phyloP scores from a whole-genome alignment of 2,888 invertebrate genomes.

The Sesia bembeciformis region DNA sequence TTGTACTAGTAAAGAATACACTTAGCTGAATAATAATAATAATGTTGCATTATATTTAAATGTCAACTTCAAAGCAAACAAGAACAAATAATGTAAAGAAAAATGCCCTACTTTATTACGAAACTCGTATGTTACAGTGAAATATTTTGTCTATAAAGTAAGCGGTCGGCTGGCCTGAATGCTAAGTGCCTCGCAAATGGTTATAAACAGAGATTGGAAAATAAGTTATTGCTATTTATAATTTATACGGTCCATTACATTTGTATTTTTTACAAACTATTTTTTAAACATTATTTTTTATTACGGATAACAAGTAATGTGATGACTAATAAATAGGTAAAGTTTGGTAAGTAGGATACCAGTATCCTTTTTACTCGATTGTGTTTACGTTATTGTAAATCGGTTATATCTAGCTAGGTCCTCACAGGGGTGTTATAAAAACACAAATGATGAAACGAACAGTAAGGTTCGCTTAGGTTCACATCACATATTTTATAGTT shows the following conservation, averaged over 20 bases:
- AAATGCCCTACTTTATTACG: conserved; percentile 30
- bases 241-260: not conserved
- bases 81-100: conserved; percentile 27
- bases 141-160: conserved; percentile 51
- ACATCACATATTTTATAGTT: no score
- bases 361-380: no score
- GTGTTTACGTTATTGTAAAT: no score
- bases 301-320: no score
- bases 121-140: conserved; percentile 36
- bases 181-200: conserved; percentile 40
- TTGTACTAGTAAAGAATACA: no score
- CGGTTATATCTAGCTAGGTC: no score
- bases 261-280: not conserved
- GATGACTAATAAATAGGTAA: no score
- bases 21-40: not conserved
- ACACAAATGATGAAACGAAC: no score
- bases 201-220: conserved; percentile 21
- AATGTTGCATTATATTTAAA: conserved; percentile 24
- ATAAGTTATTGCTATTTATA: conserved; percentile 11
- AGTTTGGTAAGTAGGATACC: no score
- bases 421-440: no score
- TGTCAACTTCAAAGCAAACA: conserved; percentile 28
- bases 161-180: conserved; percentile 34
- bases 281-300: not conserved
- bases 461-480: no score